These are phyloP conservation scores for Syngnathus scovelli DNA, from an alignment of 2,113 vertebrate genomes.

Conservation along the genomic window DNA sequence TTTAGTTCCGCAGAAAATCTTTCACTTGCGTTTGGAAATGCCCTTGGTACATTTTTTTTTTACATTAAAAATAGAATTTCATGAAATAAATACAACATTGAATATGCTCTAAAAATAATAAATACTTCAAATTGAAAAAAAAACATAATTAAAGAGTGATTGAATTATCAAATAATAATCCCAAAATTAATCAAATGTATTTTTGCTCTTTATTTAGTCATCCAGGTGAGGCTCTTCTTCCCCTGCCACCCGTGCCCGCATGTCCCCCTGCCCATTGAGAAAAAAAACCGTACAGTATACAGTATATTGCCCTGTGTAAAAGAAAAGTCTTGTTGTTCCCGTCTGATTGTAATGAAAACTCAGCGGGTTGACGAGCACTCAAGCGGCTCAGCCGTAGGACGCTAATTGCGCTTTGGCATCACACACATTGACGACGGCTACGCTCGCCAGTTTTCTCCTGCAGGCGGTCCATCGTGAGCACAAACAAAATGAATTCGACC, in stretches of 20 bases:
- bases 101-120: not conserved
- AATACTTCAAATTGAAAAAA: not conserved
- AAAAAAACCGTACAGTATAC: not conserved
- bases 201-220: too few relatives aligned
- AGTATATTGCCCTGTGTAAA: not conserved
- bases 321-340: constrained; percentile 10
- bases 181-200: too few relatives aligned
- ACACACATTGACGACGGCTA: constrained; percentile 53
- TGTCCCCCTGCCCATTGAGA: too few relatives aligned
- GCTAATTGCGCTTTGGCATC: constrained; percentile 67
- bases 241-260: too few relatives aligned
- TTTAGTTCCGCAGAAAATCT: constrained; percentile 44
- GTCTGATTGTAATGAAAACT: constrained; percentile 59
- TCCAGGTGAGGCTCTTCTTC: too few relatives aligned
- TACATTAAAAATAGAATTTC: not conserved
- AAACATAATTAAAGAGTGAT: too few relatives aligned
- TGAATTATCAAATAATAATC: too few relatives aligned
- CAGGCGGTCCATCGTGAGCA: too few relatives aligned
- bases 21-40: too few relatives aligned
- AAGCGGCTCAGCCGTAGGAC: constrained; percentile 46
- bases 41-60: too few relatives aligned
- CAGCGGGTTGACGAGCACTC: constrained; percentile 42
- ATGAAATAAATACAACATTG: not conserved
- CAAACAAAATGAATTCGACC: too few relatives aligned
- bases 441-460: constrained; percentile 16